Evolutionary conservation across 2,888 invertebrate genomes (phyloP).

Genomic region (Altica lythri): DNA sequence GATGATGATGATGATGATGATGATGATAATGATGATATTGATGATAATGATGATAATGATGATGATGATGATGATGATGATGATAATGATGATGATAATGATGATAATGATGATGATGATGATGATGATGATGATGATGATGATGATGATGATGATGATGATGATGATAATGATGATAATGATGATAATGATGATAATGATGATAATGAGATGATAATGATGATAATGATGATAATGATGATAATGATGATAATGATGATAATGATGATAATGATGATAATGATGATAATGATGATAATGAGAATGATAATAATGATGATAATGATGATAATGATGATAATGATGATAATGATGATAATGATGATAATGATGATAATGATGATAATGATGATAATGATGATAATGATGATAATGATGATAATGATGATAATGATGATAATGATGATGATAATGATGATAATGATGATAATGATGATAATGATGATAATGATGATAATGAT

Average conservation of each 20-base stretch:
- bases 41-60: slow-evolving; percentile 1
- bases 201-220: slow-evolving; percentile 1
- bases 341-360: slow-evolving; percentile 2
- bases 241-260: slow-evolving; percentile 2
- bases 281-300: slow-evolving; percentile 2
- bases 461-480: slow-evolving; percentile 2
- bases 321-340: slow-evolving; percentile 2
- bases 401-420: slow-evolving; percentile 1
- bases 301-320: background rate
- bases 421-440: slow-evolving; percentile 1
- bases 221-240: slow-evolving; percentile 2
- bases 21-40: slow-evolving; percentile 2
- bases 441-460: background rate
- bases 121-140: slow-evolving; percentile 3
- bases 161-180: slow-evolving; percentile 1
- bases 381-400: slow-evolving; percentile 2
- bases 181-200: slow-evolving; percentile 1
- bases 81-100: slow-evolving; percentile 2
- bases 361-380: slow-evolving; percentile 1
- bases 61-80: slow-evolving; percentile 3
- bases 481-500: slow-evolving; percentile 1
- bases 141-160: slow-evolving; percentile 4
- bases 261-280: background rate
- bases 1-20: slow-evolving; percentile 2
- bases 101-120: background rate